These are phyloP conservation scores for Heteromormyrus szaboi DNA, from an alignment of 2,797 vertebrate genomes.

Conservation along the genomic window DNA sequence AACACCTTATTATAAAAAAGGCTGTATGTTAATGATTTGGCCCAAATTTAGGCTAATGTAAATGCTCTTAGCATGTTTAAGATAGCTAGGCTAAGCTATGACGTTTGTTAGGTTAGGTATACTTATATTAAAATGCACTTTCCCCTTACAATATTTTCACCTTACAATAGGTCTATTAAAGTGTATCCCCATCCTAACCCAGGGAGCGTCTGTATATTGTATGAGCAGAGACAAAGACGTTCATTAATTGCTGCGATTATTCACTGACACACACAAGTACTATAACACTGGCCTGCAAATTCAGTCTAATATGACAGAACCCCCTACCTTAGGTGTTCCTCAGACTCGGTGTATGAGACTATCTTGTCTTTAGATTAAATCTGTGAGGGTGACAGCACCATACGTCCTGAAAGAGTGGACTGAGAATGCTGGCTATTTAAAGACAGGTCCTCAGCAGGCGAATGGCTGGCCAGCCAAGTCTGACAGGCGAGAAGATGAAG, in stretches of 20 bases:
- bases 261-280: neutral
- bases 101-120: neutral
- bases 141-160: neutral
- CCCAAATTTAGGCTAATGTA: neutral
- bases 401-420: neutral
- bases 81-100: neutral
- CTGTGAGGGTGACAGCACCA: neutral
- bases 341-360: neutral
- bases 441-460: neutral
- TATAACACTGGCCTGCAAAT: neutral
- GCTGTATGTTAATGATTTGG: neutral
- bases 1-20: neutral
- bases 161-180: neutral
- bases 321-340: neutral
- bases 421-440: slow-evolving; percentile 3
- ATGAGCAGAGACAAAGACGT: neutral
- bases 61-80: neutral
- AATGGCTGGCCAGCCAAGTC: neutral
- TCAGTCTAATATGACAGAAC: neutral
- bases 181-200: neutral
- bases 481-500: neutral
- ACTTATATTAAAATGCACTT: neutral
- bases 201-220: neutral
- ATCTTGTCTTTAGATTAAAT: neutral
- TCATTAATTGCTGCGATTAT: neutral